Evolutionary conservation across 2,888 invertebrate species (phyloP).

Genomic region (Diadromus collaris): DNA sequence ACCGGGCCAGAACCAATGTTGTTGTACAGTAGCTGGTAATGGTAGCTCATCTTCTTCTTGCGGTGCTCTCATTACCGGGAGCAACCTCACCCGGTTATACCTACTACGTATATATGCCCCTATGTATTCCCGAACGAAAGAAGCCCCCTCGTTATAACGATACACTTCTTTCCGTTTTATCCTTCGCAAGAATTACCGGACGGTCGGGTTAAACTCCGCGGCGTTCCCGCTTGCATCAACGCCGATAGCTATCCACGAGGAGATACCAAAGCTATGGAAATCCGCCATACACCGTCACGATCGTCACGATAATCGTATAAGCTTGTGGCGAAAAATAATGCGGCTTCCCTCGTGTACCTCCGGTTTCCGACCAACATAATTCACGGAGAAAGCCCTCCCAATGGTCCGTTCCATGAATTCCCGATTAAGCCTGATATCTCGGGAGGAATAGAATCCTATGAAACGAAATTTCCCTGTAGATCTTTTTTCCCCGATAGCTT

Average conservation of each 20-base stretch:
- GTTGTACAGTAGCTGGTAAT: constrained; percentile 64
- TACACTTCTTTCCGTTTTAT: constrained; percentile 33
- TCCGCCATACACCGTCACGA: neutral
- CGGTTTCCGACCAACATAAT: neutral
- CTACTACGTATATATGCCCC: constrained; percentile 24
- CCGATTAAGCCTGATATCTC: constrained; percentile 40
- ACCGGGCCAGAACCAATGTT: constrained; percentile 39
- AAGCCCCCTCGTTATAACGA: constrained; percentile 62
- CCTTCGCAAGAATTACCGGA: constrained; percentile 26
- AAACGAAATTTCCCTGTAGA: constrained; percentile 56
- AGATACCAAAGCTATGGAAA: constrained; percentile 6
- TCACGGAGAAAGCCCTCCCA: neutral
- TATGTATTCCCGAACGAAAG: constrained; percentile 58
- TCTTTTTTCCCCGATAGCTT: constrained; percentile 11
- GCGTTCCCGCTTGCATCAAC: constrained; percentile 43
- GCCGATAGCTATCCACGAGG: constrained; percentile 12
- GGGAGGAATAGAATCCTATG: constrained; percentile 25
- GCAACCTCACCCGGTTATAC: constrained; percentile 54
- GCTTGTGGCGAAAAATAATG: neutral
- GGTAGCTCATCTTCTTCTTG: constrained; percentile 63
- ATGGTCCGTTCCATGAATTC: constrained; percentile 46
- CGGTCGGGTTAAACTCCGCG: neutral
- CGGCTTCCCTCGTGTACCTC: neutral
- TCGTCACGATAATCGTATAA: constrained; percentile 16
- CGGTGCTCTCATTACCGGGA: constrained; percentile 60